phyloP scores from a whole-genome alignment of 2,113 vertebrate genomes.

The Aphelocoma coerulescens region DNA sequence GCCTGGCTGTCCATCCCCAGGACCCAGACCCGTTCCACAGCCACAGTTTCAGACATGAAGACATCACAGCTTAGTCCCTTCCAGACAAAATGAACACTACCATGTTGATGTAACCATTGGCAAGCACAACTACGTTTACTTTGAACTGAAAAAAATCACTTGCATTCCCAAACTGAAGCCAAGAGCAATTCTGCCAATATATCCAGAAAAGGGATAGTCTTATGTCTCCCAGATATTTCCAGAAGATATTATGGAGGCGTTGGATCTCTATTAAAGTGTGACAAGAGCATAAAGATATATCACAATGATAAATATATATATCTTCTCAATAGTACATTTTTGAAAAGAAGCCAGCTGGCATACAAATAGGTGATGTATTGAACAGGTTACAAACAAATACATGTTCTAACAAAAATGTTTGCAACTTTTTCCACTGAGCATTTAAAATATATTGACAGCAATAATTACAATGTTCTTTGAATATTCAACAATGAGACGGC shows the following conservation, averaged over 20 bases:
- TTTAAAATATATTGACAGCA: constrained; percentile 20
- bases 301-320: not conserved
- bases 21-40: not conserved
- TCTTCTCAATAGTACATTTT: not conserved
- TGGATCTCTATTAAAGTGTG: not conserved
- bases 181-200: not conserved
- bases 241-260: not conserved
- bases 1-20: not conserved
- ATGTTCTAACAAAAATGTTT: not conserved
- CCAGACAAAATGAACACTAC: constrained; percentile 17
- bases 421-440: constrained; percentile 12
- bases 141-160: not conserved
- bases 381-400: constrained; percentile 44
- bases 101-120: constrained; percentile 24
- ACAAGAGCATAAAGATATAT: not conserved
- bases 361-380: not conserved
- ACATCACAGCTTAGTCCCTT: not conserved
- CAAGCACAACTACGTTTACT: not conserved
- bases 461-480: not conserved
- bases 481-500: not conserved
- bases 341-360: constrained; percentile 26
- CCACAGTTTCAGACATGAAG: not conserved
- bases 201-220: not conserved
- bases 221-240: not conserved
- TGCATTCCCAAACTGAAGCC: not conserved